Conservation (phyloP, 1,140 invertebrate genomes). For the Diabrotica virgifera region DNA sequence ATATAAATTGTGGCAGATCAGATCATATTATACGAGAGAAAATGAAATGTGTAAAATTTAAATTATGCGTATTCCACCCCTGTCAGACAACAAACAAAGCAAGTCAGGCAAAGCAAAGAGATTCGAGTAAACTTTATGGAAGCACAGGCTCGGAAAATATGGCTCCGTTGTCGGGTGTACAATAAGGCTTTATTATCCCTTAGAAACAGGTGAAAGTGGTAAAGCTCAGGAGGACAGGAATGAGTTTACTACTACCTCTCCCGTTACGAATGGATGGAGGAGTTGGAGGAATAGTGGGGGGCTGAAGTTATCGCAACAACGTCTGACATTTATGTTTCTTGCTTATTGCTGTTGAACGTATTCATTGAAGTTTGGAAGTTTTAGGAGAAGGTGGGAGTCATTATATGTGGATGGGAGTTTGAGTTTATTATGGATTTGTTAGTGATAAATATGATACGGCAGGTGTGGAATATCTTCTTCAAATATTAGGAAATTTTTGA, state of each 20-base stretch:
- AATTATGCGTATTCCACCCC: no score
- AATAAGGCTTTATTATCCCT: constrained; percentile 43
- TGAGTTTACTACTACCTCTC: not conserved
- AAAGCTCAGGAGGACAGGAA: constrained; percentile 17
- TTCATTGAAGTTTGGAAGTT: constrained; percentile 1
- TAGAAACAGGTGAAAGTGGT: constrained; percentile 42
- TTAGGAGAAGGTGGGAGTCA: not conserved
- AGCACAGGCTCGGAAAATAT: not conserved
- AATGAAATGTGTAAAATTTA: no score
- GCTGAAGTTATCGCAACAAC: not conserved
- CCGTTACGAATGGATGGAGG: constrained; percentile 1
- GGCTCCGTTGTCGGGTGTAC: constrained; percentile 31
- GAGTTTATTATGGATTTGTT: not conserved
- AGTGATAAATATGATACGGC: no score
- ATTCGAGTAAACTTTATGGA: not conserved
- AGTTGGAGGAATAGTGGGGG: not conserved
- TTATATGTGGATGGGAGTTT: not conserved
- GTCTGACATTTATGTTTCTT: constrained; percentile 3
- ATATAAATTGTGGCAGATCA: no score
- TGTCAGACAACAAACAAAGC: no score
- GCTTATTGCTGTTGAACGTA: not conserved
- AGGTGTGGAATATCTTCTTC: no score
- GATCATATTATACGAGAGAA: no score
- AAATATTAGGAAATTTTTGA: no score
- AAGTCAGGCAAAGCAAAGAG: not conserved